These are phyloP conservation scores for Pelmatolapia mariae DNA, from an alignment of 2,113 vertebrate genomes.

Conservation along the genomic window DNA sequence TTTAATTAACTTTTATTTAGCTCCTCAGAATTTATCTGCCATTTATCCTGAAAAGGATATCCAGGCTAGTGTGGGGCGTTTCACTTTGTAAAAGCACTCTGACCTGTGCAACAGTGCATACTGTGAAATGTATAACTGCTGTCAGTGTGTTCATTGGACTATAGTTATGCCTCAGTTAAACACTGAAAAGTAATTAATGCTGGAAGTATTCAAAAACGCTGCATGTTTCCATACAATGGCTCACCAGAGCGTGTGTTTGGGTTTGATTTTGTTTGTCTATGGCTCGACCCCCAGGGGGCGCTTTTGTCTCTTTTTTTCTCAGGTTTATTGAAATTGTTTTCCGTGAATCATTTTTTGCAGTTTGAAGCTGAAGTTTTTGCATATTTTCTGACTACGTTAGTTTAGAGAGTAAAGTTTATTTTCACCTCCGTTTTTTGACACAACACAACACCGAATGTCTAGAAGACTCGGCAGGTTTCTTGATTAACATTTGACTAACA, in stretches of 20 bases:
- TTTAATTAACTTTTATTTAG: neutral
- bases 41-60: neutral
- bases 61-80: rapidly evolving
- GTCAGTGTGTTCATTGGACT: neutral
- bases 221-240: neutral
- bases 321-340: neutral
- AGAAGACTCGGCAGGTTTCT: neutral
- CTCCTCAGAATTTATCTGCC: neutral
- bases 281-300: neutral
- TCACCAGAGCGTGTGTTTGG: neutral
- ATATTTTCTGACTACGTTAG: neutral
- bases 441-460: rapidly evolving
- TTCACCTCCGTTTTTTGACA: neutral
- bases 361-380: neutral
- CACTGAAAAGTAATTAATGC: neutral
- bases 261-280: neutral
- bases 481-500: rapidly evolving
- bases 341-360: neutral
- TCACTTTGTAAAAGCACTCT: neutral
- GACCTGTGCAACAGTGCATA: neutral
- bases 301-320: neutral
- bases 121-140: neutral
- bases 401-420: neutral
- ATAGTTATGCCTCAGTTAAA: neutral
- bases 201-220: neutral